These are phyloP conservation scores for Sphaerophoria taeniata DNA, from an alignment of 2,888 invertebrate species.

Conservation along the genomic window DNA sequence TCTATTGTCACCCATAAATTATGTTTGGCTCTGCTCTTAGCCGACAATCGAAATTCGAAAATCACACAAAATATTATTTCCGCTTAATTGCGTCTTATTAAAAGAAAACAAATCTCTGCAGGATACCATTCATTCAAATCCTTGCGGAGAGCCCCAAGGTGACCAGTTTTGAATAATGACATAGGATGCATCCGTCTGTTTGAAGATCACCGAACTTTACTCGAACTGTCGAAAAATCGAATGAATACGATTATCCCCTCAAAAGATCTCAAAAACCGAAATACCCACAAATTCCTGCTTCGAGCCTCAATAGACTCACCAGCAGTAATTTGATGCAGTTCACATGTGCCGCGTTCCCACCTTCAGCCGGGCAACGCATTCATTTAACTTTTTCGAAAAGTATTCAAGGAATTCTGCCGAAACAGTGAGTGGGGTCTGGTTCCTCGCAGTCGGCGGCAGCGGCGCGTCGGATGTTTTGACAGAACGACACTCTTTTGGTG, in stretches of 20 bases:
- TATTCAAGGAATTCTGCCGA: constrained; percentile 72
- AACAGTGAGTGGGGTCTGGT: constrained; percentile 68
- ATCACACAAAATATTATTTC: constrained; percentile 74
- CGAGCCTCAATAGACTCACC: constrained; percentile 17
- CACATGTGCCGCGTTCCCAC: not conserved
- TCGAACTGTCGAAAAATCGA: constrained; percentile 58
- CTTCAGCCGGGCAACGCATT: constrained; percentile 1
- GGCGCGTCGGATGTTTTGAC: constrained; percentile 73
- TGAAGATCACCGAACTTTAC: constrained; percentile 65
- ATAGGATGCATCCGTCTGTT: constrained; percentile 54
- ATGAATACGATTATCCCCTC: constrained; percentile 51
- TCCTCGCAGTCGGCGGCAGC: constrained; percentile 1
- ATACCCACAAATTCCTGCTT: constrained; percentile 37
- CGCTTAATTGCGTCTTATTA: constrained; percentile 75
- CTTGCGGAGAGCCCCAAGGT: constrained; percentile 37
- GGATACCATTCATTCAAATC: constrained; percentile 67
- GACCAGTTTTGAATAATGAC: constrained; percentile 42
- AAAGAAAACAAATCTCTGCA: constrained; percentile 74
- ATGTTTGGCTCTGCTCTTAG: not conserved
- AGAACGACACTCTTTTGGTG: constrained; percentile 73
- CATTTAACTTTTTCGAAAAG: constrained; percentile 53
- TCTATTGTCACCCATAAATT: constrained; percentile 47
- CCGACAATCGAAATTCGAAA: constrained; percentile 58
- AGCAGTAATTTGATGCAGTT: constrained; percentile 4
- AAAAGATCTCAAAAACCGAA: constrained; percentile 39